Evolutionary conservation across 2,113 vertebrate species (phyloP).

Genomic region (Heptranchias perlo): DNA sequence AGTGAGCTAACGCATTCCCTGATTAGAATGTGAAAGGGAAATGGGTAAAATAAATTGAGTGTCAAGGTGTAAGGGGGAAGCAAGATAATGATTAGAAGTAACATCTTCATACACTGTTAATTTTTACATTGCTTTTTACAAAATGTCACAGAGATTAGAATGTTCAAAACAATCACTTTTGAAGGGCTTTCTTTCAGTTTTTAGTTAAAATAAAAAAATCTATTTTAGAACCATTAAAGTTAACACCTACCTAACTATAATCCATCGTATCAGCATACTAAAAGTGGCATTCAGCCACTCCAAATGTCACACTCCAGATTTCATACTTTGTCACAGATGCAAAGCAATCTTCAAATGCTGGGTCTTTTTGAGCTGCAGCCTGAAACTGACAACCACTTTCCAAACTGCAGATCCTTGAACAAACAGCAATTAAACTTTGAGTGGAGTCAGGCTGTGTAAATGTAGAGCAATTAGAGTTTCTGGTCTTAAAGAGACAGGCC

Average conservation of each 20-base stretch:
- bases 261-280: neutral
- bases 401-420: neutral
- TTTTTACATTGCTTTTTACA: neutral
- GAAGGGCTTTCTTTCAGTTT: neutral
- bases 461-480: neutral
- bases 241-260: neutral
- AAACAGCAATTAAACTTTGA: neutral
- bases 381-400: neutral
- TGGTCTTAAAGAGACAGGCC: neutral
- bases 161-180: neutral
- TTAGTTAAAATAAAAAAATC: neutral
- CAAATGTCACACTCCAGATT: neutral
- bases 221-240: neutral
- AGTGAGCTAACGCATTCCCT: neutral
- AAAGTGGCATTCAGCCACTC: neutral
- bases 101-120: neutral
- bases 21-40: neutral
- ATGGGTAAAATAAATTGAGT: neutral
- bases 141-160: neutral
- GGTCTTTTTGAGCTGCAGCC: neutral
- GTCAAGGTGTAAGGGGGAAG: neutral
- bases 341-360: neutral
- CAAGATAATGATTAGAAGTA: neutral
- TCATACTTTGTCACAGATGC: neutral
- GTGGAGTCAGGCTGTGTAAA: neutral